Percentiles rank a stretch among this genome's conserved stretches.
These are phyloP conservation scores for Epinotia ramella DNA, from an alignment of 2,888 invertebrate genomes.

Conservation along the genomic window DNA sequence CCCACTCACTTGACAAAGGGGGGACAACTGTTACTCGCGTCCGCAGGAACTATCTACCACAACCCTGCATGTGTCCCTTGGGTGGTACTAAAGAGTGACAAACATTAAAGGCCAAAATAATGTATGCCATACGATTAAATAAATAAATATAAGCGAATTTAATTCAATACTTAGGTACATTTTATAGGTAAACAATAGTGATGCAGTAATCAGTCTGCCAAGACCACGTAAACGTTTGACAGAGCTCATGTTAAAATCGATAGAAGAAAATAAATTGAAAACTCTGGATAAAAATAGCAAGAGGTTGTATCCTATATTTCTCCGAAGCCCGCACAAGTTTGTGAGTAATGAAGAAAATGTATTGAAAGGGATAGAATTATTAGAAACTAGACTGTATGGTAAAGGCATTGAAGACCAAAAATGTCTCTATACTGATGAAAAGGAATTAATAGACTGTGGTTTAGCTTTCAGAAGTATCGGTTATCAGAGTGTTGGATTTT, in stretches of 20 bases:
- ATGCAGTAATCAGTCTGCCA: constrained; percentile 86
- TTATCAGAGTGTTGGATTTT: constrained; percentile 92
- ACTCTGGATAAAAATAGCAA: constrained; percentile 52
- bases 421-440: constrained; percentile 86
- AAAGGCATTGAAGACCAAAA: constrained; percentile 73
- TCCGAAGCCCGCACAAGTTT: constrained; percentile 91
- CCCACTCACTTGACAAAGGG: too few relatives aligned
- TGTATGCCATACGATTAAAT: too few relatives aligned
- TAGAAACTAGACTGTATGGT: constrained; percentile 87
- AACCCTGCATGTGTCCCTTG: too few relatives aligned
- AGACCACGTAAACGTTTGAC: constrained; percentile 94
- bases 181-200: too few relatives aligned
- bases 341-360: constrained; percentile 72
- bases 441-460: constrained; percentile 89
- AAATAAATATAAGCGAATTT: too few relatives aligned
- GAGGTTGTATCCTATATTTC: constrained; percentile 87
- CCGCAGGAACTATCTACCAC: too few relatives aligned
- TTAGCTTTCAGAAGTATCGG: constrained; percentile 96
- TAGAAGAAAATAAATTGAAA: constrained; percentile 73
- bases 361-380: constrained; percentile 85
- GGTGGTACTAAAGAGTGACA: too few relatives aligned
- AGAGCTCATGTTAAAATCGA: constrained; percentile 94
- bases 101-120: too few relatives aligned
- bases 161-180: too few relatives aligned
- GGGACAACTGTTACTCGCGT: too few relatives aligned